Percentiles rank a stretch among this genome's conserved stretches.
phyloP scores from a whole-genome alignment of 2,888 invertebrate species.

The Cheilosia vernalis region DNA sequence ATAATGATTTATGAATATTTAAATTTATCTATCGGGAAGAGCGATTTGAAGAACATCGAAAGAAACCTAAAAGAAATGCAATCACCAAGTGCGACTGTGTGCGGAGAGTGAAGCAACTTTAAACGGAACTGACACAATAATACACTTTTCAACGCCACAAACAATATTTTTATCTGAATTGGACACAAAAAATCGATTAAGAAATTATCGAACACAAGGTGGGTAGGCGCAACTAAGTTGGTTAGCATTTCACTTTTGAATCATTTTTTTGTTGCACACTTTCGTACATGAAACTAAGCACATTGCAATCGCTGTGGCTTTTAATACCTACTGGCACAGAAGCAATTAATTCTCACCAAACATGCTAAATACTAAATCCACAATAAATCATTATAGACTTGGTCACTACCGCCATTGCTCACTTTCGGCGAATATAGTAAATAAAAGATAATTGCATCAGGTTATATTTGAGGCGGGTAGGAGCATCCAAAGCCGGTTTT shows the following conservation, averaged over 20 bases:
- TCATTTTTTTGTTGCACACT: not conserved
- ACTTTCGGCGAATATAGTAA: slow-evolving; percentile 6
- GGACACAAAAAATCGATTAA: slow-evolving; percentile 22
- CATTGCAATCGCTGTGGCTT: not conserved
- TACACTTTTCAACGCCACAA: not conserved
- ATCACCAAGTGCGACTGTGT: too few relatives aligned
- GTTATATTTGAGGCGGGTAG: slow-evolving; percentile 19
- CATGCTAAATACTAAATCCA: slow-evolving; percentile 21
- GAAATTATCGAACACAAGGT: not conserved
- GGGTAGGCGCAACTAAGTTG: not conserved
- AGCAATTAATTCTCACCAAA: slow-evolving; percentile 23
- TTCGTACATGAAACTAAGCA: not conserved
- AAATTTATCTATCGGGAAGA: too few relatives aligned
- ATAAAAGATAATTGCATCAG: slow-evolving; percentile 39
- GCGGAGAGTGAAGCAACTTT: too few relatives aligned
- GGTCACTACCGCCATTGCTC: slow-evolving; percentile 28
- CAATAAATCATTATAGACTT: slow-evolving; percentile 30
- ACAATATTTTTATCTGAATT: not conserved
- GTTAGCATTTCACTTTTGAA: not conserved
- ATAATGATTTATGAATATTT: too few relatives aligned
- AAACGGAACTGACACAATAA: too few relatives aligned
- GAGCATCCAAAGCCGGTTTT: slow-evolving; percentile 46
- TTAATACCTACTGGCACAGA: not conserved
- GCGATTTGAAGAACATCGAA: too few relatives aligned
- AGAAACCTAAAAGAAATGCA: too few relatives aligned